Evolutionary conservation across 2,113 vertebrate species (phyloP).

Genomic region (Neogale vison): DNA sequence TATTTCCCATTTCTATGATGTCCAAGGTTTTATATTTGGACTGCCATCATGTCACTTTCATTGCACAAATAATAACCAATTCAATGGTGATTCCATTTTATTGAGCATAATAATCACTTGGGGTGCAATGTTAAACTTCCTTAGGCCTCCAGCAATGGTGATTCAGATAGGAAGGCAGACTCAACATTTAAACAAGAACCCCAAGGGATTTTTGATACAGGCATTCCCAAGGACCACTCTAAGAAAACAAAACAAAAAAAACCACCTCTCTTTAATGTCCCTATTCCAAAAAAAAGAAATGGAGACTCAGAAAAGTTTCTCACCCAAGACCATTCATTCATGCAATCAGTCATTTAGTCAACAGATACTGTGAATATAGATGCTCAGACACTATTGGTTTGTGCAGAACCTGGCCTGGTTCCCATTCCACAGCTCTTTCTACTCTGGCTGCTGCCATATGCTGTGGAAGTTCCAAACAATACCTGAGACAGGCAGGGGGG

Average conservation of each 20-base stretch:
- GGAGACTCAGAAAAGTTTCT: background rate
- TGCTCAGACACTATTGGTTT: background rate
- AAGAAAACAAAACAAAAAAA: background rate
- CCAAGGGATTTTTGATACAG: background rate
- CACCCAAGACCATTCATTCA: background rate
- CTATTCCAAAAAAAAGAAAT: background rate
- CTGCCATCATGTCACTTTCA: background rate
- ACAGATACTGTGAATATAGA: background rate
- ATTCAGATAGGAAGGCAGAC: background rate
- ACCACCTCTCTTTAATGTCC: background rate
- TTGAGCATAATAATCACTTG: background rate
- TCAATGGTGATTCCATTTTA: background rate
- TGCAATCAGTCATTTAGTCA: slow-evolving; percentile 1
- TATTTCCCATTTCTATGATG: background rate
- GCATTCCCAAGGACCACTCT: background rate
- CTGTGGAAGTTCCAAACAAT: background rate
- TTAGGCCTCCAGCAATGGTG: background rate
- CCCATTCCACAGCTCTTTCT: background rate
- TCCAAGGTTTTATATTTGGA: background rate
- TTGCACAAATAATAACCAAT: background rate
- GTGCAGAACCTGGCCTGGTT: background rate
- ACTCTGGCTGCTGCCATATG: background rate
- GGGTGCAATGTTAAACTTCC: background rate
- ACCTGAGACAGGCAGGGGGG: background rate
- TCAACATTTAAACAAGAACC: background rate